These are phyloP conservation scores for Matsumyia berberina DNA, from an alignment of 2,888 invertebrate genomes.

Conservation along the genomic window DNA sequence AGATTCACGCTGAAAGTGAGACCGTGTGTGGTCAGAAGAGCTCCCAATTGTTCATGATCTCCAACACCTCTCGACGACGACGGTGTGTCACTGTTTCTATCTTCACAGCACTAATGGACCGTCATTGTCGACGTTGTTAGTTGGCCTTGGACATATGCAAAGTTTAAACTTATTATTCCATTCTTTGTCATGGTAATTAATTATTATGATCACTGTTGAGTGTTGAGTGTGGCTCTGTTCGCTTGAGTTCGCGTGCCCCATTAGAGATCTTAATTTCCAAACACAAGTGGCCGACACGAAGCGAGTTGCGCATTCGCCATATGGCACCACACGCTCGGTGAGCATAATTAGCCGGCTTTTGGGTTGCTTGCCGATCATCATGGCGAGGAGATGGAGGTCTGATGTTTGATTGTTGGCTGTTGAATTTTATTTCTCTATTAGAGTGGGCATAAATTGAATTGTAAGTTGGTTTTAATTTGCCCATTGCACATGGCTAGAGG, in stretches of 20 bases:
- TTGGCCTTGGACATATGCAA: conserved; percentile 61
- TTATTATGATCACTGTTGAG: conserved; percentile 45
- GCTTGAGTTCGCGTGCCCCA: conserved; percentile 49
- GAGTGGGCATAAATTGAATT: conserved; percentile 56
- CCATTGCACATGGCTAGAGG: conserved; percentile 11
- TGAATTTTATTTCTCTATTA: conserved; percentile 22
- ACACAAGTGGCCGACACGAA: conserved; percentile 29
- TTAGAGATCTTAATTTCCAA: conserved; percentile 20
- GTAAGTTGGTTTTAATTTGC: conserved; percentile 56
- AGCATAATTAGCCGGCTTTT: conserved; percentile 23
- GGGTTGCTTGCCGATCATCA: conserved; percentile 14
- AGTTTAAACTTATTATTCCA: conserved; percentile 33
- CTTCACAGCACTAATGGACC: conserved; percentile 25
- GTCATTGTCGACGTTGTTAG: conserved; percentile 12
- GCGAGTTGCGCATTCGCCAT: conserved; percentile 17
- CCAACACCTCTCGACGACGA: conserved; percentile 7
- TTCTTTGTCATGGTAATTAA: conserved; percentile 71
- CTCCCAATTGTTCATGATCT: conserved; percentile 60
- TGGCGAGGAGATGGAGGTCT: conserved; percentile 28
- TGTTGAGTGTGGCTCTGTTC: conserved; percentile 33
- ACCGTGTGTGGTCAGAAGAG: conserved; percentile 36
- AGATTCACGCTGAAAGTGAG: background rate
- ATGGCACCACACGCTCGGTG: conserved; percentile 7
- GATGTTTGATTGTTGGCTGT: conserved; percentile 20
- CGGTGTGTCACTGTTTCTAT: conserved; percentile 20